A percentile compares a stretch with the other conserved stretches of the same genome.
Evolutionary conservation across 2,888 invertebrate species (phyloP).

Genomic region (Autographa gamma): DNA sequence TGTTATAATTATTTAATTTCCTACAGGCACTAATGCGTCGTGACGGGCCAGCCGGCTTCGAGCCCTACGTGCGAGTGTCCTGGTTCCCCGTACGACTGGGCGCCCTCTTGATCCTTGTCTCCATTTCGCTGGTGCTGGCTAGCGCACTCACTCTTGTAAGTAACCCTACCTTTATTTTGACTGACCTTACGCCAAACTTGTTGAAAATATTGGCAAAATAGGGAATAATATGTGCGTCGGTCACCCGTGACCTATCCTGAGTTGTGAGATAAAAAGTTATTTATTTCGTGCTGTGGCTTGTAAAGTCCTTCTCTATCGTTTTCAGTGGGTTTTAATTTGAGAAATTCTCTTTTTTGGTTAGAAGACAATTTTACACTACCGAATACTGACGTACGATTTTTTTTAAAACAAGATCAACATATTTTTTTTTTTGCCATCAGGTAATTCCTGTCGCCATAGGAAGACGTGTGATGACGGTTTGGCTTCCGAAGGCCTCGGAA

Average conservation of each 20-base stretch:
- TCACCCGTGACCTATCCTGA: neutral
- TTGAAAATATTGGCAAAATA: too few species aligned
- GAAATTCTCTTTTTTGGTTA: too few species aligned
- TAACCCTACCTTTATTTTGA: slow-evolving; percentile 14
- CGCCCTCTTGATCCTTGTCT: slow-evolving; percentile 92
- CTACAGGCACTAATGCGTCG: slow-evolving; percentile 94
- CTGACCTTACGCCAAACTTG: too few species aligned
- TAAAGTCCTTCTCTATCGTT: neutral
- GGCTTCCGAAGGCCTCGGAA: slow-evolving; percentile 91
- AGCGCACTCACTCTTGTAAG: slow-evolving; percentile 93
- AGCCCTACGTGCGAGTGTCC: slow-evolving; percentile 96
- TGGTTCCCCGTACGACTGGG: slow-evolving; percentile 93
- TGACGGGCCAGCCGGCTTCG: slow-evolving; percentile 95
- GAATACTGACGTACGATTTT: too few species aligned
- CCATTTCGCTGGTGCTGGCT: slow-evolving; percentile 94
- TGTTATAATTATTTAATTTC: slow-evolving; percentile 3
- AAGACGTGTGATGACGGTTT: slow-evolving; percentile 95
- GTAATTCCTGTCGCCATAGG: slow-evolving; percentile 97
- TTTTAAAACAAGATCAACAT: neutral
- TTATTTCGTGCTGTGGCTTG: neutral
- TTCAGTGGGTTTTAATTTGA: too few species aligned
- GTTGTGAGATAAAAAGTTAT: neutral
- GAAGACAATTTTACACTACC: too few species aligned
- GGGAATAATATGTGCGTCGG: neutral
- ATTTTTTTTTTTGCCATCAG: slow-evolving; percentile 61